phyloP scores from a whole-genome alignment of 2,113 vertebrate genomes.

The Bos indicus region DNA sequence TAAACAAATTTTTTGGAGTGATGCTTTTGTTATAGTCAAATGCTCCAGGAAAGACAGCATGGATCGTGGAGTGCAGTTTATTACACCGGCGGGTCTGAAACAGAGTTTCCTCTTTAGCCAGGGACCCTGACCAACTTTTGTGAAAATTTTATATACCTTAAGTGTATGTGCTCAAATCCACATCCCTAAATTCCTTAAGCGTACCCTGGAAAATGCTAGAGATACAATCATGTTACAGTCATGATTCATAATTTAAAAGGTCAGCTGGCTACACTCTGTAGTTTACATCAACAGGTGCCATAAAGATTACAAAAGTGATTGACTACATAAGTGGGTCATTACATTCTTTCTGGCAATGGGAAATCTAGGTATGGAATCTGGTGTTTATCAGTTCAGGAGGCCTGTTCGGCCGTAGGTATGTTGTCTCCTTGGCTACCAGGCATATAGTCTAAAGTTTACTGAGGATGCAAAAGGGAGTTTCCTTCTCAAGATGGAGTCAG shows the following conservation, averaged over 20 bases:
- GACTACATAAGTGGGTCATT: background rate
- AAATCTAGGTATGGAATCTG: background rate
- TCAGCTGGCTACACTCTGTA: background rate
- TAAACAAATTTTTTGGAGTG: conserved; percentile 16
- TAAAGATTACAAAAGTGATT: background rate
- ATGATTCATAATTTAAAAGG: background rate
- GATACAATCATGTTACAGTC: background rate
- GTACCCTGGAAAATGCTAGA: background rate
- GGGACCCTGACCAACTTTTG: background rate
- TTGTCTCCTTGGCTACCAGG: background rate
- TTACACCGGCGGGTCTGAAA: background rate
- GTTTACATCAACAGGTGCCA: background rate
- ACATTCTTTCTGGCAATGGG: rapidly evolving
- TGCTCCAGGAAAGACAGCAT: rapidly evolving
- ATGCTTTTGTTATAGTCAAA: background rate
- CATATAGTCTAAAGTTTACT: background rate
- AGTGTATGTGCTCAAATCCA: background rate
- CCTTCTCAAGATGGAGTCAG: background rate
- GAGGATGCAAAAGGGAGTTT: background rate
- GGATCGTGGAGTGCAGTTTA: background rate
- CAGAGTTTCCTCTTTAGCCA: background rate
- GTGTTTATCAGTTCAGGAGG: background rate
- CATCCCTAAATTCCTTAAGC: background rate
- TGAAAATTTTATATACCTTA: background rate
- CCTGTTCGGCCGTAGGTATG: background rate